These are phyloP conservation scores for Uropsilus gracilis DNA, from an alignment of 2,113 vertebrate species.

Conservation along the genomic window DNA sequence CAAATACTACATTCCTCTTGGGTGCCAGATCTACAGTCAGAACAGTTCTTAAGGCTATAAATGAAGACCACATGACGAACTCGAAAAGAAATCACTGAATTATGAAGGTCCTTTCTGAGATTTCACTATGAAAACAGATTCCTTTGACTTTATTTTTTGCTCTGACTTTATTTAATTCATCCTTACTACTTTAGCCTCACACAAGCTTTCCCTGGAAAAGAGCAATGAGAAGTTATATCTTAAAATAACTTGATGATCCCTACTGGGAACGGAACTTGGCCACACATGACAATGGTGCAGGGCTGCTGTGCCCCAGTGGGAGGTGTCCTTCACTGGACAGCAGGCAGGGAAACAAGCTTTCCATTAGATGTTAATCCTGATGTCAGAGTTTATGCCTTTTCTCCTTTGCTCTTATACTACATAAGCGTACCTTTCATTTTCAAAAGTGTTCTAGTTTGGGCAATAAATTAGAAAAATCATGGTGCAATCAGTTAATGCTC, in stretches of 20 bases:
- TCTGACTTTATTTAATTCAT: background rate
- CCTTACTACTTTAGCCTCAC: background rate
- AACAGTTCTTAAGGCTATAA: background rate
- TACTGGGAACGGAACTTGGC: background rate
- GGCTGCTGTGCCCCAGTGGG: too few species aligned
- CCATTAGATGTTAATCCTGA: background rate
- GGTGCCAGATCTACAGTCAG: background rate
- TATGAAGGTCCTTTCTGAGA: background rate
- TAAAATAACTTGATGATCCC: background rate
- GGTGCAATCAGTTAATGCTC: background rate
- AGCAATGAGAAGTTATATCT: background rate
- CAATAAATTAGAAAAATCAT: background rate
- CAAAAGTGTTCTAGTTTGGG: background rate
- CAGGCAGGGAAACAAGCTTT: background rate
- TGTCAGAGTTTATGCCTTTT: background rate
- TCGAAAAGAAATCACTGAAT: background rate
- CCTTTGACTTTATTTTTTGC: background rate
- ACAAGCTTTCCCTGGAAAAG: constrained; percentile 23
- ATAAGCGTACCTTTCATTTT: background rate
- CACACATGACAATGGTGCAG: too few species aligned
- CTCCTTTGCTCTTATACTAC: background rate
- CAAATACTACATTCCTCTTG: background rate
- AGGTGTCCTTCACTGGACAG: background rate
- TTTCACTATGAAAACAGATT: background rate
- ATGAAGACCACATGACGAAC: background rate